Conservation (phyloP, 2,888 invertebrate species). For the Tachina grossa region DNA sequence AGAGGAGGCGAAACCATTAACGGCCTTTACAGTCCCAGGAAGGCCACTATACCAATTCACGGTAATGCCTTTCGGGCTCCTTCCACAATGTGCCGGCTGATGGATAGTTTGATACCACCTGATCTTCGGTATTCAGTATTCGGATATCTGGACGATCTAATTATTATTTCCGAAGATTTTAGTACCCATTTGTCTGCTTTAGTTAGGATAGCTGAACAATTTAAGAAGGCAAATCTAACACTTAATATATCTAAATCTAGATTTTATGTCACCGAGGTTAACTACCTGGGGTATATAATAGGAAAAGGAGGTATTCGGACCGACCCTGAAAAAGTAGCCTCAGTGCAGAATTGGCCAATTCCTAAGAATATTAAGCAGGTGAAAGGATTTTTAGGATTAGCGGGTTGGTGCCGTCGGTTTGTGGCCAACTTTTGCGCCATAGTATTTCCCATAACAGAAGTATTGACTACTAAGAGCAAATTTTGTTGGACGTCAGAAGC, state of each 20-base stretch:
- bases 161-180: not conserved
- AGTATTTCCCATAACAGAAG: too few species aligned
- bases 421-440: too few species aligned
- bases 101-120: not conserved
- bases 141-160: not conserved
- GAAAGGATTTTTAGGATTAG: constrained; percentile 33
- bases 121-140: not conserved
- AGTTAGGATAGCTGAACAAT: not conserved
- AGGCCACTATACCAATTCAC: not conserved
- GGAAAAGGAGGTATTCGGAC: not conserved
- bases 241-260: not conserved
- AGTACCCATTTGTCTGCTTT: not conserved
- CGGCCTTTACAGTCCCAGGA: not conserved
- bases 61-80: not conserved
- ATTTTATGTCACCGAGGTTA: not conserved
- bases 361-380: constrained; percentile 66
- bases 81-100: not conserved
- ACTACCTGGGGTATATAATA: not conserved
- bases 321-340: not conserved
- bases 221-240: not conserved
- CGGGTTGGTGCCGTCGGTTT: not conserved
- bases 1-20: not conserved
- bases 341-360: constrained; percentile 27
- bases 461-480: too few species aligned
- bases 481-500: not conserved